Evolutionary conservation across 2,113 vertebrate genomes (phyloP).

Genomic region (Recurvirostra avosetta): DNA sequence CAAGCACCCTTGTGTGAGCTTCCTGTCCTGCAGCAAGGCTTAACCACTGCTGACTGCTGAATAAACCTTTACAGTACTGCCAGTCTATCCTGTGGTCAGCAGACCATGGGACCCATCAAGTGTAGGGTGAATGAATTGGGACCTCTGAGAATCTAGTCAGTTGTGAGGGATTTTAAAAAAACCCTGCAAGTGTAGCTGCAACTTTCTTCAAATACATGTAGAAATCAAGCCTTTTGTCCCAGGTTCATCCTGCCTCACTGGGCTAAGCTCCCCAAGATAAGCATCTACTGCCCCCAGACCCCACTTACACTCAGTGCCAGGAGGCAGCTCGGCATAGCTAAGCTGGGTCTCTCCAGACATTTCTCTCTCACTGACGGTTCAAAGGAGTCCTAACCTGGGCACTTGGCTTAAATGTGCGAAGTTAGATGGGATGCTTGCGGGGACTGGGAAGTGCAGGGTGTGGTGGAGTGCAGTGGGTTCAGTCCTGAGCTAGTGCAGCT

Average conservation of each 20-base stretch:
- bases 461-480: neutral
- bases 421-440: neutral
- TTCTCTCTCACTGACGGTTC: neutral
- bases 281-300: neutral
- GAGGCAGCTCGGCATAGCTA: neutral
- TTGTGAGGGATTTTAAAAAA: neutral
- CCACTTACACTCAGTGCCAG: neutral
- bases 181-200: neutral
- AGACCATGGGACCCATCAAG: too few species aligned
- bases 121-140: neutral
- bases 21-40: too few species aligned
- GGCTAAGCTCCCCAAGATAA: neutral
- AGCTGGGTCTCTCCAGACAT: neutral
- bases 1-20: too few species aligned
- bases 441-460: neutral
- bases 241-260: neutral
- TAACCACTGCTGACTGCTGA: too few species aligned
- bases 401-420: accelerated
- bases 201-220: neutral
- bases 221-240: neutral
- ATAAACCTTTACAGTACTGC: too few species aligned
- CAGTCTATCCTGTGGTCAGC: too few species aligned
- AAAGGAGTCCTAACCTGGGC: neutral
- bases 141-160: neutral
- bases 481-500: neutral